Evolutionary conservation across 2,113 vertebrate genomes (phyloP).

Genomic region (Coreoperca whiteheadi): DNA sequence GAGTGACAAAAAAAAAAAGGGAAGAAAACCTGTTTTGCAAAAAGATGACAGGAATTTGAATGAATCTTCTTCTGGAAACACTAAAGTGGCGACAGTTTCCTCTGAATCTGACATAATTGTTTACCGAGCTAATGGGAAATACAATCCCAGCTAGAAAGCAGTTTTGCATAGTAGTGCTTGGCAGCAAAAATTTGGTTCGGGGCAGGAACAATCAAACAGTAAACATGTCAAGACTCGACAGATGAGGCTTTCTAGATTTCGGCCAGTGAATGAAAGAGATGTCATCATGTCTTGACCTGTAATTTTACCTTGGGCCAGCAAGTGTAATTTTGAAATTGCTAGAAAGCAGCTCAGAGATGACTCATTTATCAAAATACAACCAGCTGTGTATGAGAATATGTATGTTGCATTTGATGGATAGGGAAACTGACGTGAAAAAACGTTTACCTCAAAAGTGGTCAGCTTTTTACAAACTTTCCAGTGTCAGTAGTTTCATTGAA

Average conservation of each 20-base stretch:
- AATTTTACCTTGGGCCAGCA: slow-evolving; percentile 33
- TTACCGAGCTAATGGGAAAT: slow-evolving; percentile 33
- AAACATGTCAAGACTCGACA: slow-evolving; percentile 14
- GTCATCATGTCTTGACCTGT: slow-evolving; percentile 55
- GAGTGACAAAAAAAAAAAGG: not conserved
- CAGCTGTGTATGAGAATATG: slow-evolving; percentile 26
- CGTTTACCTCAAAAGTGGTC: not conserved
- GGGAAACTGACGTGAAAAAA: not conserved
- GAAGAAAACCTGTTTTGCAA: not conserved
- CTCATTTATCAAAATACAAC: slow-evolving; percentile 39
- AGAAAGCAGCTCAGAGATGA: slow-evolving; percentile 49
- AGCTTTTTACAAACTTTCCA: not conserved
- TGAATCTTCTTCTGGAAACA: slow-evolving; percentile 35
- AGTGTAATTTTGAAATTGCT: slow-evolving; percentile 48
- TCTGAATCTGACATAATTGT: slow-evolving; percentile 26
- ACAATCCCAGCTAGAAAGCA: slow-evolving; percentile 23
- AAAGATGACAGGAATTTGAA: slow-evolving; percentile 1
- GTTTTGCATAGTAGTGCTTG: slow-evolving; percentile 20
- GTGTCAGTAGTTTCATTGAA: not conserved
- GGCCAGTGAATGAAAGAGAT: slow-evolving; percentile 24
- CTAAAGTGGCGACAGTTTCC: slow-evolving; percentile 2
- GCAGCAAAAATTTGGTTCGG: slow-evolving; percentile 27
- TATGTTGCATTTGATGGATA: not conserved
- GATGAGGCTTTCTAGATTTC: slow-evolving; percentile 25
- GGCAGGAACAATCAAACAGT: slow-evolving; percentile 24